Evolutionary conservation across 2,888 invertebrate species (phyloP).

Genomic region (Chymomyza fuscimana): DNA sequence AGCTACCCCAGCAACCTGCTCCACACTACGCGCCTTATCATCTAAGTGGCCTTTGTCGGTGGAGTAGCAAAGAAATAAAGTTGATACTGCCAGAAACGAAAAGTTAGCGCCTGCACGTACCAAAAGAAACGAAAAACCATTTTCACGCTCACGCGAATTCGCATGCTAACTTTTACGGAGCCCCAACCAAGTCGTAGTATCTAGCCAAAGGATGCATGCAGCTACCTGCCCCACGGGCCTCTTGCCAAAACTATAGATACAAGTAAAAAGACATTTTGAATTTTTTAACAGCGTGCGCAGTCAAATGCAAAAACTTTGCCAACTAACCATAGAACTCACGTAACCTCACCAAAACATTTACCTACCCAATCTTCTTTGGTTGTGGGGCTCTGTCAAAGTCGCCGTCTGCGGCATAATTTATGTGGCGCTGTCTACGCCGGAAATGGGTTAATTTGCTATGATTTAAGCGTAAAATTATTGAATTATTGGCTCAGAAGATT

Average conservation of each 20-base stretch:
- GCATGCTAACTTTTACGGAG: constrained; percentile 62
- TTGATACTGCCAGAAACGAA: constrained; percentile 4
- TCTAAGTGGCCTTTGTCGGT: constrained; percentile 6
- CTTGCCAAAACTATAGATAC: constrained; percentile 47
- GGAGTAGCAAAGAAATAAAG: neutral
- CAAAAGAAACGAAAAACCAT: constrained; percentile 69
- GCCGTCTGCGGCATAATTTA: constrained; percentile 59
- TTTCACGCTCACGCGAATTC: constrained; percentile 75
- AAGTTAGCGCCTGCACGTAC: constrained; percentile 26
- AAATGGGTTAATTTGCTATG: constrained; percentile 76
- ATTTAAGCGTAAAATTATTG: constrained; percentile 76
- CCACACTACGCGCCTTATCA: neutral
- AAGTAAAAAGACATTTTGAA: constrained; percentile 53
- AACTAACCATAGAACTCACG: constrained; percentile 7
- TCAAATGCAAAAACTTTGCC: constrained; percentile 19
- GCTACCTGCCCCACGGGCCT: constrained; percentile 24
- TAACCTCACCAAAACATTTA: constrained; percentile 1
- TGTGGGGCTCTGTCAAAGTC: neutral
- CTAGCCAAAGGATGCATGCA: constrained; percentile 47
- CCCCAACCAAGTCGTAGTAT: constrained; percentile 62
- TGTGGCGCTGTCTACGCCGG: constrained; percentile 74
- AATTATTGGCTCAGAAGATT: constrained; percentile 67
- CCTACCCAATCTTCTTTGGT: neutral
- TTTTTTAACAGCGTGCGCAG: constrained; percentile 37
- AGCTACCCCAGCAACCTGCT: neutral